Conservation (phyloP, 2,888 invertebrate genomes). For the Noctua janthe region DNA sequence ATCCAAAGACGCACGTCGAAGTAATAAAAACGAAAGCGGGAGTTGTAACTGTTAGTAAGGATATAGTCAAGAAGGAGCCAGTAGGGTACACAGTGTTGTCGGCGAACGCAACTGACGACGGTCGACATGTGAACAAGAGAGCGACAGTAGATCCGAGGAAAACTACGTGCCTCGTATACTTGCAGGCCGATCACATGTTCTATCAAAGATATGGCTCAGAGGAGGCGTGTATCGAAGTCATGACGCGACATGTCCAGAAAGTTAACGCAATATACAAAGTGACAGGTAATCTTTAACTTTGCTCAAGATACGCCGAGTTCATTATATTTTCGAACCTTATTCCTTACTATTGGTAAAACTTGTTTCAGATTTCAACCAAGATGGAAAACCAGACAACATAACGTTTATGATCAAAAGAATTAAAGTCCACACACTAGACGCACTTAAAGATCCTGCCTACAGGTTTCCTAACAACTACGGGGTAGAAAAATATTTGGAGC, state of each 20-base stretch:
- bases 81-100: conserved; percentile 87
- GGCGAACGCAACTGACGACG: conserved; percentile 88
- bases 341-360: conserved; percentile 48
- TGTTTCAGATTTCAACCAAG: conserved; percentile 96
- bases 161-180: conserved; percentile 98
- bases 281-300: conserved; percentile 91
- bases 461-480: conserved; percentile 98
- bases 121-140: conserved; percentile 91
- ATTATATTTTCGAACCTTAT: conserved; percentile 18
- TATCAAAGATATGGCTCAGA: conserved; percentile 98
- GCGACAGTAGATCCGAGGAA: conserved; percentile 95
- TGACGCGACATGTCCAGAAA: conserved; percentile 98
- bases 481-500: conserved; percentile 99
- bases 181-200: conserved; percentile 99
- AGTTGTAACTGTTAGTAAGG: conserved; percentile 91
- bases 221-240: conserved; percentile 98
- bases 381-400: conserved; percentile 97
- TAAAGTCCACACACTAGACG: conserved; percentile 97
- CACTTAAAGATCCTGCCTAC: conserved; percentile 96
- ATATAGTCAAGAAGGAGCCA: conserved; percentile 91
- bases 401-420: conserved; percentile 99
- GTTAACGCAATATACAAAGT: conserved; percentile 97
- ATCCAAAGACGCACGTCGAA: conserved; percentile 92
- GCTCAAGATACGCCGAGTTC: conserved; percentile 14
- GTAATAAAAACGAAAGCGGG: conserved; percentile 92